These are phyloP conservation scores for Mormyrus hasselquistii DNA, from an alignment of 2,797 vertebrate species.

Conservation along the genomic window DNA sequence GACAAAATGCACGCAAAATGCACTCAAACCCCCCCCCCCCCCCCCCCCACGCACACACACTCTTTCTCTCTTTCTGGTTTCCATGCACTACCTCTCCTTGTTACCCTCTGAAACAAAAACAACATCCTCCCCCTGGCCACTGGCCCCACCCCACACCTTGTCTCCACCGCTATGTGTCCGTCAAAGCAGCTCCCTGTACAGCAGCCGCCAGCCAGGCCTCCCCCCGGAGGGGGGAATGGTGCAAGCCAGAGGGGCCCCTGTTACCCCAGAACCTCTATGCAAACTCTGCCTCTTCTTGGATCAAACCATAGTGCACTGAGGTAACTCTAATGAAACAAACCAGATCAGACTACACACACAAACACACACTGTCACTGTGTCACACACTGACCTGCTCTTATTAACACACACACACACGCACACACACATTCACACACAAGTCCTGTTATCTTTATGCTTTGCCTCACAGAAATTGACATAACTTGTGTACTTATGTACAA, in stretches of 20 bases:
- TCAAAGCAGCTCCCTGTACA: slow-evolving; percentile 27
- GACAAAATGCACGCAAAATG: neutral
- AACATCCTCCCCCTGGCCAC: neutral
- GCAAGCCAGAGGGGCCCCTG: slow-evolving; percentile 60
- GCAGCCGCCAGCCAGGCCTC: slow-evolving; percentile 56
- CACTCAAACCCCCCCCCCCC: no score
- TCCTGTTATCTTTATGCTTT: neutral
- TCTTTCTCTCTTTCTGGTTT: slow-evolving; percentile 19
- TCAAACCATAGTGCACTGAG: slow-evolving; percentile 63
- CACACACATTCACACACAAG: neutral
- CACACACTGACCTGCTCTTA: neutral
- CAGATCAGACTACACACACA: neutral
- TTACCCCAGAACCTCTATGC: slow-evolving; percentile 70
- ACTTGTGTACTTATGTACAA: slow-evolving; percentile 5
- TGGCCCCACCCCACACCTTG: neutral
- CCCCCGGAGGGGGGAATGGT: slow-evolving; percentile 62
- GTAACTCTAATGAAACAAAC: slow-evolving; percentile 35
- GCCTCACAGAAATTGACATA: slow-evolving; percentile 1
- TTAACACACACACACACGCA: neutral
- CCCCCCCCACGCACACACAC: slow-evolving; percentile 20
- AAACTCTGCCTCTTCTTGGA: slow-evolving; percentile 68
- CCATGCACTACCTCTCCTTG: slow-evolving; percentile 7
- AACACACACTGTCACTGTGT: slow-evolving; percentile 9
- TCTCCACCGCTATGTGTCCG: neutral
- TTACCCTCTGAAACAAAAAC: slow-evolving; percentile 17